These are phyloP conservation scores for Peromyscus melanophrys DNA, from an alignment of 2,797 vertebrate species.

Conservation along the genomic window DNA sequence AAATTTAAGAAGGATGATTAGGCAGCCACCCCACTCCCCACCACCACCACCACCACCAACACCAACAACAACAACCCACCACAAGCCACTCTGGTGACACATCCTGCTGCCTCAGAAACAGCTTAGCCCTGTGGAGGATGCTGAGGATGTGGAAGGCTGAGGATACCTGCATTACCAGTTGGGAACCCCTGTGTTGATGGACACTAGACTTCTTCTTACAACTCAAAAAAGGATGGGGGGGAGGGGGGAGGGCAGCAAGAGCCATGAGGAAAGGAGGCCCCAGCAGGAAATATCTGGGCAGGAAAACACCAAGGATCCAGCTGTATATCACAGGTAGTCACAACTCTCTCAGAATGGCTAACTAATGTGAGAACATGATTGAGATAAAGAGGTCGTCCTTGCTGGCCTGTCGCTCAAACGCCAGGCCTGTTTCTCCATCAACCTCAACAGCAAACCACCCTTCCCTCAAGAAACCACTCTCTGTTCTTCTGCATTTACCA, in stretches of 20 bases:
- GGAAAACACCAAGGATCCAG: neutral
- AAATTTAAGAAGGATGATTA: neutral
- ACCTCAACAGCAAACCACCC: neutral
- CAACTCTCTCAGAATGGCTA: neutral
- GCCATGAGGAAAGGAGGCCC: neutral
- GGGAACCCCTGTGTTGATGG: neutral
- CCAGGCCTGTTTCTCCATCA: neutral
- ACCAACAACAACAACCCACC: neutral
- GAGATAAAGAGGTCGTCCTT: neutral
- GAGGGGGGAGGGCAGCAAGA: neutral
- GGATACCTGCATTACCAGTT: neutral
- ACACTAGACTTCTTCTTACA: neutral
- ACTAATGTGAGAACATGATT: neutral
- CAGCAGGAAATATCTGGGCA: neutral
- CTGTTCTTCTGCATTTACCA: accelerated
- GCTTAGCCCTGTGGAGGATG: neutral
- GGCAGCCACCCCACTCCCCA: neutral
- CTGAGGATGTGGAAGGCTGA: neutral
- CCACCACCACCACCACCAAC: no score
- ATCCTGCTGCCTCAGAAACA: neutral
- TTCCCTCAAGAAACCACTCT: neutral
- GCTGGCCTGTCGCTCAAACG: neutral
- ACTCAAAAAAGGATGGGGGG: neutral
- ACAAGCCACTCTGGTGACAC: constrained; percentile 33
- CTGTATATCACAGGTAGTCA: neutral